These are phyloP conservation scores for Falco naumanni DNA, from an alignment of 2,797 vertebrate genomes.

Conservation along the genomic window DNA sequence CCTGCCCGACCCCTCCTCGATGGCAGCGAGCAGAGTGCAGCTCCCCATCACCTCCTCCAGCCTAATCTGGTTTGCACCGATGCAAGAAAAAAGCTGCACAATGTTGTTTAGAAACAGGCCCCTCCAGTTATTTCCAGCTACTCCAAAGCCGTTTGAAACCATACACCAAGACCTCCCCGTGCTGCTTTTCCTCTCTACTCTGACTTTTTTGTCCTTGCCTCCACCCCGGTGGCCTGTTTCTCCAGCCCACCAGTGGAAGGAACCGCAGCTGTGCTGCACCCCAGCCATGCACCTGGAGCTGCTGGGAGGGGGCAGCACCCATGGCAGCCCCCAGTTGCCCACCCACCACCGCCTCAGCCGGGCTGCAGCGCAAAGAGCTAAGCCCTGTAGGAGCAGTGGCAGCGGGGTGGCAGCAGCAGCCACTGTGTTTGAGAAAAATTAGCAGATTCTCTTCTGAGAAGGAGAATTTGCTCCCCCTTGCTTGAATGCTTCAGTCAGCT, in stretches of 20 bases:
- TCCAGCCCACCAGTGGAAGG: conserved; percentile 19
- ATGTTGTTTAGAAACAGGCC: not conserved
- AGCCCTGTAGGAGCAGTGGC: conserved; percentile 54
- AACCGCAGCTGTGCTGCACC: conserved; percentile 45
- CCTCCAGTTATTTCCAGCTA: not conserved
- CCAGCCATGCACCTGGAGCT: conserved; percentile 35
- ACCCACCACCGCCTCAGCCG: not conserved
- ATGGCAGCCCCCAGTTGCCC: not conserved
- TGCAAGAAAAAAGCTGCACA: not conserved
- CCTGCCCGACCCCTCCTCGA: not conserved
- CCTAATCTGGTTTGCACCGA: not conserved
- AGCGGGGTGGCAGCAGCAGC: conserved; percentile 65
- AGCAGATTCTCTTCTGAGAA: conserved; percentile 17
- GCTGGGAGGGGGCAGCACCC: not conserved
- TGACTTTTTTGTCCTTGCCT: not conserved
- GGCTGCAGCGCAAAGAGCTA: not conserved
- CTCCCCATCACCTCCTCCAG: not conserved
- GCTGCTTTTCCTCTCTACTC: not conserved
- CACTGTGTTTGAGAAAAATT: conserved; percentile 22
- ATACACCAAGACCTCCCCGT: conserved; percentile 2
- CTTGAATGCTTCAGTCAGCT: not conserved
- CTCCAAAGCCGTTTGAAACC: not conserved
- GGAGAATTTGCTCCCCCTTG: not conserved
- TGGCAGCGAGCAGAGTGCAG: not conserved
- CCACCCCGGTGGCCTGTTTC: conserved; percentile 39